phyloP scores from a whole-genome alignment of 1,140 invertebrate species.

The Zaprionus africanus region DNA sequence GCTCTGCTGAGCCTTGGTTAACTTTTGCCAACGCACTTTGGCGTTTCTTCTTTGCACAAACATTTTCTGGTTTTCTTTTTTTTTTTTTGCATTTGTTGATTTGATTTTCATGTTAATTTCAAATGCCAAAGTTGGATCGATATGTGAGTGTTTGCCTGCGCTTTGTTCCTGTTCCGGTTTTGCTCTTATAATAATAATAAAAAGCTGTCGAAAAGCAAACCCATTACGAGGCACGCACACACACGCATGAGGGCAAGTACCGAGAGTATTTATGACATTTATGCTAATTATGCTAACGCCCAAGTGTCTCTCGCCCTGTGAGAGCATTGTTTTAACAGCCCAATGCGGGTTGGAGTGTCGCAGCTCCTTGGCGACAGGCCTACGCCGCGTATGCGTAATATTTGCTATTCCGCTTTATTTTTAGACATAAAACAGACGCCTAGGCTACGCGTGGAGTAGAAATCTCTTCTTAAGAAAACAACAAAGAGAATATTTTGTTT shows the following conservation, averaged over 20 bases:
- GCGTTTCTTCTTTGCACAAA: constrained; percentile 39
- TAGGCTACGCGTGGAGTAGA: not conserved
- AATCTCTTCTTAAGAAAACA: constrained; percentile 4
- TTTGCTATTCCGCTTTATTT: constrained; percentile 58
- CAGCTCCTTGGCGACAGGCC: constrained; percentile 22
- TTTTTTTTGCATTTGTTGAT: constrained; percentile 64
- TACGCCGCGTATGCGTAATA: constrained; percentile 69
- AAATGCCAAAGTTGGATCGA: constrained; percentile 58
- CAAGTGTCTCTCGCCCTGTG: not conserved
- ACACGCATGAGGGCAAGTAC: constrained; percentile 48
- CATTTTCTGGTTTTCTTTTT: constrained; percentile 44
- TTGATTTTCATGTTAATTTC: constrained; percentile 79
- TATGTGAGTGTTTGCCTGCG: constrained; percentile 27
- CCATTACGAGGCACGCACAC: constrained; percentile 15
- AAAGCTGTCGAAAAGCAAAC: constrained; percentile 26
- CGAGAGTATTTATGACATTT: constrained; percentile 66
- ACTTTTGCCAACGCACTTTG: constrained; percentile 3
- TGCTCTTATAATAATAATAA: constrained; percentile 11
- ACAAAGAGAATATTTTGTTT: constrained; percentile 12
- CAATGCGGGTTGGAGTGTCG: not conserved
- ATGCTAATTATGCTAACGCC: constrained; percentile 75
- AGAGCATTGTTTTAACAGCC: constrained; percentile 30
- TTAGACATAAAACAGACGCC: constrained; percentile 48
- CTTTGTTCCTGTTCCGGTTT: not conserved
- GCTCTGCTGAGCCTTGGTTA: constrained; percentile 9